Evolutionary conservation across 2,113 vertebrate species (phyloP), one percentile per base, ranked within the genome.

Genomic region (Melanocharis versteri): DNA sequence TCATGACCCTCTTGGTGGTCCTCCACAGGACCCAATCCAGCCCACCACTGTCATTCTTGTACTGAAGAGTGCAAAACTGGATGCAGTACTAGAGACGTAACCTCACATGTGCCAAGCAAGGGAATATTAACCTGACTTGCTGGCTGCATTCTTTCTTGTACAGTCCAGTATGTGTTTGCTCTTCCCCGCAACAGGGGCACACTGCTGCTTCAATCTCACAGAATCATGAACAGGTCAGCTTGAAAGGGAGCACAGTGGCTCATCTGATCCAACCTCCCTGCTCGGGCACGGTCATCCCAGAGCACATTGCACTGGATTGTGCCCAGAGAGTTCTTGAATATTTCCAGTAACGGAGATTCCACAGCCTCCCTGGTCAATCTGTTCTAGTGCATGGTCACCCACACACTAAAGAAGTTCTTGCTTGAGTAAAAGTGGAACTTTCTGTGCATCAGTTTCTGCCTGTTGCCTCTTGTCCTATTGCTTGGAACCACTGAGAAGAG

Each of bases 341-440:
- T 13, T 12, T 9, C 11, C 37, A 77, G 31, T 14, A 42, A 50
- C 0, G 1, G 20, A 24, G 44, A 68, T 37, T 51, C 37, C 15
- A 7, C 31, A 44, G 27, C 9, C 27, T 51, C 61, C 42, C 72
- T 58, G 53, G 8, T 42, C 31, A 44, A 12, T 58, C 45, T 77
- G 37, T 51, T 27, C 37, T 26, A 60, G 62, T 22, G 37, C 0
- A 0, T 22, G 17, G 18, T 60, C 21, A 77, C 4, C 1, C 2
- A 0, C 27, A 37, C 31, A 27, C 14, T 37, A 22, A 76, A 18
- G 31, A 35, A 58, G 26, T 37, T 31, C 33, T 68, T 68, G 21
- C 21, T 15, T 22, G 21, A 12, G 26, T 27, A 37, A 50, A 77
- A 22, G 17, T 3, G 2, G 15, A 77, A 58, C 44, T 22, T 60